A percentile compares a stretch with the other conserved stretches of the same genome.
Evolutionary conservation across 2,113 vertebrate species (phyloP).

Genomic region (Casuarius casuarius): DNA sequence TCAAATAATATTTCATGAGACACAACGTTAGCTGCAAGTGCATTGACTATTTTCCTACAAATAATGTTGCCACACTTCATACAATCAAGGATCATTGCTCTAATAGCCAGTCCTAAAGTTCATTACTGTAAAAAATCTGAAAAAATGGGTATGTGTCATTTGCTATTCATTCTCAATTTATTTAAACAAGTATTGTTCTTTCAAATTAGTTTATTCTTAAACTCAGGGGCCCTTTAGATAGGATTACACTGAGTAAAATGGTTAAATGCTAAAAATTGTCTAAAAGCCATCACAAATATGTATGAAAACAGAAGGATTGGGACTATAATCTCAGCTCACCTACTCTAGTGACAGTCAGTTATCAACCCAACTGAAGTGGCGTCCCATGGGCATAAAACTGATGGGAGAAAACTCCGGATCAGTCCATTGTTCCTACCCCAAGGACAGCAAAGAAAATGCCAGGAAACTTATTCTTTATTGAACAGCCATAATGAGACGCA

Average conservation of each 20-base stretch:
- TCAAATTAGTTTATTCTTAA: not conserved
- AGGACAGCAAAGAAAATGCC: conserved; percentile 8
- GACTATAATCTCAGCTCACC: not conserved
- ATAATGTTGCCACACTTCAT: not conserved
- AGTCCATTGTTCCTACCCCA: not conserved
- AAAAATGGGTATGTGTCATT: not conserved
- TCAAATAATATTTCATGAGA: not conserved
- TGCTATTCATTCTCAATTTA: not conserved
- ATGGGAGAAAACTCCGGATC: not conserved
- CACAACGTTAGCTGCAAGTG: not conserved
- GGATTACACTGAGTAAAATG: not conserved
- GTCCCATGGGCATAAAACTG: not conserved
- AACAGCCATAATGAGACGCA: conserved; percentile 20
- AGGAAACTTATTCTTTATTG: conserved; percentile 51
- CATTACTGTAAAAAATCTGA: not conserved
- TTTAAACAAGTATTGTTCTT: not conserved
- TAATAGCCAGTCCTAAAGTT: not conserved
- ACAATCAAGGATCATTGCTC: not conserved
- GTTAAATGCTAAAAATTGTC: not conserved
- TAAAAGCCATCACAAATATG: not conserved
- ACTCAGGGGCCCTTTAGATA: not conserved
- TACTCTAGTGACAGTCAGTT: not conserved
- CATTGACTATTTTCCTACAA: not conserved
- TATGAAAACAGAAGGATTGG: not conserved
- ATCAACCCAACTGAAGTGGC: not conserved